A percentile compares a stretch with the other conserved stretches of the same genome.
phyloP scores from a whole-genome alignment of 2,888 invertebrate species.

The Drosophila nr. fundita region DNA sequence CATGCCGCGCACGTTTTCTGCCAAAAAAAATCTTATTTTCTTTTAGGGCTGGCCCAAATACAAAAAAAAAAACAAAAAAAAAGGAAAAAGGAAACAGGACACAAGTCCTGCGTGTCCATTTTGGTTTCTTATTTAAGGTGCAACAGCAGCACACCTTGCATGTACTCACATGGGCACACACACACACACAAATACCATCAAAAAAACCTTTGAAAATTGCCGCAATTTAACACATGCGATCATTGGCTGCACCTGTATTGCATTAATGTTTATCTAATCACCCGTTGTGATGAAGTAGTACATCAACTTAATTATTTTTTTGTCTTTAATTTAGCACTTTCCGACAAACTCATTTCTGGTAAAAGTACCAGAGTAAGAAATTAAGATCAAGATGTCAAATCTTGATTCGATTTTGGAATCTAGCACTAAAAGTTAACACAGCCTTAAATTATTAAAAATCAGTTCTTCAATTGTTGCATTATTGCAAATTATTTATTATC shows the following conservation, averaged over 20 bases:
- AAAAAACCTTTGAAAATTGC: neutral
- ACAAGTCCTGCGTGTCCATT: conserved; percentile 65
- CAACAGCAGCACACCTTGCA: conserved; percentile 42
- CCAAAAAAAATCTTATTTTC: conserved; percentile 77
- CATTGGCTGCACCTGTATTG: conserved; percentile 73
- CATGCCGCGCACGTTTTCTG: conserved; percentile 68
- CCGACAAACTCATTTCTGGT: neutral
- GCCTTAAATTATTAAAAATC: no score
- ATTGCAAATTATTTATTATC: neutral
- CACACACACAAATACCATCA: neutral
- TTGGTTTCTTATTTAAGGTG: conserved; percentile 57
- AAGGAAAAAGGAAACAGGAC: conserved; percentile 1
- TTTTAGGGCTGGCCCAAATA: conserved; percentile 51
- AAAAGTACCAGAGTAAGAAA: neutral
- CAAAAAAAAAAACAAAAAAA: conserved; percentile 7
- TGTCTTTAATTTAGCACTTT: rapidly evolving
- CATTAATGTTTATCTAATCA: conserved; percentile 53
- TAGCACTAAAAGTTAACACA: no score
- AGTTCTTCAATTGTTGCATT: no score
- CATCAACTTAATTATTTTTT: neutral
- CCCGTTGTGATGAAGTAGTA: conserved; percentile 1
- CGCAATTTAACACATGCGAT: conserved; percentile 30
- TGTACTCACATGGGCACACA: conserved; percentile 11
- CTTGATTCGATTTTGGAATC: no score
- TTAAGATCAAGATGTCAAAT: neutral